phyloP scores from a whole-genome alignment of 2,797 vertebrate species.

The Chaetophractus vellerosus region DNA sequence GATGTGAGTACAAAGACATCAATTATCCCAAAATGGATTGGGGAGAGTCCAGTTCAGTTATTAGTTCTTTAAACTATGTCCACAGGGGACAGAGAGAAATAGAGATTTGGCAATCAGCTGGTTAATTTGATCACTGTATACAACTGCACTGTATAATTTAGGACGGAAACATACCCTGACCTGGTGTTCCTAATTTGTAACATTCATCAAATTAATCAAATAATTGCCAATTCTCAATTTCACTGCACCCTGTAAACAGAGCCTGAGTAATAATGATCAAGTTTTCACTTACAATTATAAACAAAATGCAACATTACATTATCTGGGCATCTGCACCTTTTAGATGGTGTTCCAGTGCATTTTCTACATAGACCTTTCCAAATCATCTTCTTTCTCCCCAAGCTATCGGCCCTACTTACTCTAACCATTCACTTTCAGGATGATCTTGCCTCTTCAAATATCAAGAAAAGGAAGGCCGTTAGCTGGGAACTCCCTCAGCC shows the following conservation, averaged over 20 bases:
- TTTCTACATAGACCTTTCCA: neutral
- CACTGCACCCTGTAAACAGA: conserved; percentile 70
- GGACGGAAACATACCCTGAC: conserved; percentile 82
- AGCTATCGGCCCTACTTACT: too few species aligned
- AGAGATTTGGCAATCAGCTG: conserved; percentile 82
- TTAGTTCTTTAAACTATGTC: conserved; percentile 83
- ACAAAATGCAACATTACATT: conserved; percentile 51
- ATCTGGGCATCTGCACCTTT: conserved; percentile 25
- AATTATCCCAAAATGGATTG: conserved; percentile 84
- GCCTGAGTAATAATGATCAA: conserved; percentile 49
- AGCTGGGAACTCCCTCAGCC: neutral
- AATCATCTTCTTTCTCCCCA: neutral
- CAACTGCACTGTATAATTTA: conserved; percentile 84
- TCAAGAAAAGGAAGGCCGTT: neutral
- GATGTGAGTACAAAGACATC: conserved; percentile 81
- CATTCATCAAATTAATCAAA: conserved; percentile 86
- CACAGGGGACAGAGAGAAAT: conserved; percentile 79
- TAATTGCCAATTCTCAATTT: conserved; percentile 78
- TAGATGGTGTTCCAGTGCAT: neutral
- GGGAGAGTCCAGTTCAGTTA: conserved; percentile 81
- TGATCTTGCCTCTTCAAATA: neutral
- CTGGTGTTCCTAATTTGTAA: conserved; percentile 82
- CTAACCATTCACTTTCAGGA: neutral
- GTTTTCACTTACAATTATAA: conserved; percentile 66
- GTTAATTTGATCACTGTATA: conserved; percentile 86